Base-by-base conservation (phyloP, 2,888 invertebrate species). In the Agrochola macilenta region DNA sequence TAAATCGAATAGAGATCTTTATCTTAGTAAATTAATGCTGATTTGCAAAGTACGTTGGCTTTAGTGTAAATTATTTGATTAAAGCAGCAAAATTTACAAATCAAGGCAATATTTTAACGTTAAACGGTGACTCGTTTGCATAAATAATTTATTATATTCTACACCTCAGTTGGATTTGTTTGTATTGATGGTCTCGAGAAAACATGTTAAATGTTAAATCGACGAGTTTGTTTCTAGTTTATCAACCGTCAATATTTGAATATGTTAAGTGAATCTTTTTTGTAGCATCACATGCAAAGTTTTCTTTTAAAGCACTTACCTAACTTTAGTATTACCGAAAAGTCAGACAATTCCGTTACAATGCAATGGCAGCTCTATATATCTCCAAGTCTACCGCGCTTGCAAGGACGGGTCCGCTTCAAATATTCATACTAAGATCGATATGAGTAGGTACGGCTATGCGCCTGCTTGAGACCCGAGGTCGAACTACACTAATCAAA, bases 391-490 rank as follows among this genome's bases (percentile, higher is more conserved):
- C 93, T 94, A 87, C 89, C 89, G 82, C 86, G 89, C 91, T 84
- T 92, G 92, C 95, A 95, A 95, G 96, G 95, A 94, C 95, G 94
- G 92, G 87, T 82, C 84, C 89, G 82, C 90, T 93, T 96, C 94
- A 96, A 96, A 96, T 96, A 96, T 96, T 96, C 95, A 96, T 96
- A 93, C 91, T 87, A 79, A 94, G 94, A 96, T 96, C 96, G 96
- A 96, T 96, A 95, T 93, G 92, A 93, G 92, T 91, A 89, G 89
- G 89, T 91, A 90, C 89, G 87, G 87, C 89, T 90, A 93, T 94
- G 93, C 94, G 93, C 92, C 90, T 90, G 91, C 92, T 90, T 90
- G 91, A 89, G 88, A 81, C 91, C 89, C 93, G 93, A 93, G 93
- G 93, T 93, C 93, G 91, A 90, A 90, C 91, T 90, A 90, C 87